A percentile compares a stretch with the other conserved stretches of the same genome.
Evolutionary conservation across 2,113 vertebrate species (phyloP).

Genomic region (Ammospiza nelsoni): DNA sequence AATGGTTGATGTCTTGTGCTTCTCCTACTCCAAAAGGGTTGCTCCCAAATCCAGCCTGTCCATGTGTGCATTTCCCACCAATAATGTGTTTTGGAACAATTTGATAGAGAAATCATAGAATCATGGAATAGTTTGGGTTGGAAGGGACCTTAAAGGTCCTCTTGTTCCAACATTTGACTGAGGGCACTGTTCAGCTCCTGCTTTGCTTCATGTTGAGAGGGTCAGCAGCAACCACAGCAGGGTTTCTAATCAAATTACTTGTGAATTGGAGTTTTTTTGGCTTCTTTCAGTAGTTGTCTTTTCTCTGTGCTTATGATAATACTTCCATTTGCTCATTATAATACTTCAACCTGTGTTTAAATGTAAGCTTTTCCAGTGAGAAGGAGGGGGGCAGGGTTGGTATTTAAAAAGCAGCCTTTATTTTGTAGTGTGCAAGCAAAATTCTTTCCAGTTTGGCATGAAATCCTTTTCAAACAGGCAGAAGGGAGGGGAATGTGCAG

Average conservation of each 20-base stretch:
- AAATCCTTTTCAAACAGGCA: background rate
- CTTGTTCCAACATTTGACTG: background rate
- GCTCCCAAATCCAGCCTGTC: background rate
- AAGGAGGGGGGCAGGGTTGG: fast-evolving
- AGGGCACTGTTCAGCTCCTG: background rate
- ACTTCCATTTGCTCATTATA: background rate
- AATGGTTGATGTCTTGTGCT: fast-evolving
- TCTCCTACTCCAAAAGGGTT: background rate
- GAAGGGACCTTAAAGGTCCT: background rate
- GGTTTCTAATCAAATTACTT: background rate
- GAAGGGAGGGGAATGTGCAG: background rate
- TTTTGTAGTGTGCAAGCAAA: background rate
- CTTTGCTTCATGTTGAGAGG: background rate
- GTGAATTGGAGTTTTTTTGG: background rate
- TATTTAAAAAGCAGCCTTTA: background rate
- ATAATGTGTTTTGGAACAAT: background rate
- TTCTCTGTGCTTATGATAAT: background rate
- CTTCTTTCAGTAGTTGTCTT: background rate
- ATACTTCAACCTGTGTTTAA: background rate
- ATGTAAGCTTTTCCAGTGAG: background rate
- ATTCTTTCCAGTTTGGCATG: background rate
- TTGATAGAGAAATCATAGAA: background rate
- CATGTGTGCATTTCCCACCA: fast-evolving
- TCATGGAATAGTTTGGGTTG: background rate
- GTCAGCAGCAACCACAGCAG: background rate